Evolutionary conservation across 1,140 invertebrate species (phyloP), one percentile per base, ranked within the genome.

Genomic region (Homalodisca vitripennis): DNA sequence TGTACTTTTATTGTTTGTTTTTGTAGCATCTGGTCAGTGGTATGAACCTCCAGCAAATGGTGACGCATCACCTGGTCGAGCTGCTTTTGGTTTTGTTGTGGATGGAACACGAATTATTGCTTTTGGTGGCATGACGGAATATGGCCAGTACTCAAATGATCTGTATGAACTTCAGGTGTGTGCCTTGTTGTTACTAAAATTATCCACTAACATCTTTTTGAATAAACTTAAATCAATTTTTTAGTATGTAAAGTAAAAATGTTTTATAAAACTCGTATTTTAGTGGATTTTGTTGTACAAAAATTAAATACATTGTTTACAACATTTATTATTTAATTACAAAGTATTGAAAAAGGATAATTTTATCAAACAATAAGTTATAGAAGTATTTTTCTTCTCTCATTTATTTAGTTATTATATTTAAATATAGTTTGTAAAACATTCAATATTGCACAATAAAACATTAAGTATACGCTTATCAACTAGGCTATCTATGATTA

Each of bases 101-200:
- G 95, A 98, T 80, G 94, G 93, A 3, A 97, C 93, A 0, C 84
- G 95, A 55, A 91, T 99, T 67, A 86, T 98, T 57, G 92, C 98
- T 29, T 99, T 99, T 84, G 97, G 97, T 76, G 97, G 97, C 66
- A 99, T 99, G 97, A 91, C 98, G 47, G 97, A 99, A 80, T 98
- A 98, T 87, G 97, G 97, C 67, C 98, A 98, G 82, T 99, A 99
- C 82, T 97, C 95, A 22, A 97, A 97, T 84, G 97, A 98, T 79
- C 79, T 99, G 1, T 98, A 94, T 80, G 97, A 98, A 81, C 82
- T 99, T 12, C 94, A 98, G 80, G 93, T 95, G 2, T 93, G 91
- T 47, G 17, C n/a, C n/a, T n/a, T n/a, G n/a, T 46, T n/a, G n/a
- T n/a, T n/a, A n/a, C n/a, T n/a, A n/a, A n/a, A n/a, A n/a, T n/a